These are phyloP conservation scores for Torymus auratus DNA, from an alignment of 2,888 invertebrate genomes.

Conservation along the genomic window DNA sequence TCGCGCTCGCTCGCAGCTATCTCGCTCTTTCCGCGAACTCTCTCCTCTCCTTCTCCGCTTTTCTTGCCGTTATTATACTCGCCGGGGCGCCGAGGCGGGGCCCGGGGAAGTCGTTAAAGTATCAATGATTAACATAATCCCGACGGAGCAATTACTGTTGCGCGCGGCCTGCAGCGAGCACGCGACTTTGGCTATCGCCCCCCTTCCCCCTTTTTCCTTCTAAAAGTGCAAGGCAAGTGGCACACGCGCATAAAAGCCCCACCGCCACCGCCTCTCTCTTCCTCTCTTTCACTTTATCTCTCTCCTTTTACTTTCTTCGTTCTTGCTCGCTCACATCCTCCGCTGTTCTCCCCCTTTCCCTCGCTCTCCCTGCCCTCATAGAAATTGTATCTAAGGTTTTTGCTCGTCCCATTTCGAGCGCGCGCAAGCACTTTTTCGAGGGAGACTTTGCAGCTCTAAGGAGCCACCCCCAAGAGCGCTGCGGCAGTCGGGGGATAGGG, in stretches of 20 bases:
- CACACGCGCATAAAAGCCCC: conserved; percentile 48
- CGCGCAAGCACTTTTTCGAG: conserved; percentile 53
- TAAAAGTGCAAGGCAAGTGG: conserved; percentile 52
- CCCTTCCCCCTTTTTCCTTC: conserved; percentile 6
- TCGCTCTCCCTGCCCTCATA: conserved; percentile 22
- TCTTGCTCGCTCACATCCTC: not conserved
- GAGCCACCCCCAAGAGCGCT: not conserved
- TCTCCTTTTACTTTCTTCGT: conserved; percentile 7
- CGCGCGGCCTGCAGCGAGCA: conserved; percentile 2
- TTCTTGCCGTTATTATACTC: conserved; percentile 50
- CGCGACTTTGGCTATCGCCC: conserved; percentile 46
- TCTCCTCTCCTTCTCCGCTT: conserved; percentile 38
- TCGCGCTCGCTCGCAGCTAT: conserved; percentile 27
- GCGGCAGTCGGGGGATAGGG: not conserved
- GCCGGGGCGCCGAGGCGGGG: conserved; percentile 5
- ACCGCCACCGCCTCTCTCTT: not conserved
- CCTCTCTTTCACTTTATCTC: not conserved
- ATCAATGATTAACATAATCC: conserved; percentile 61
- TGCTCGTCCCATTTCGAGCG: conserved; percentile 41
- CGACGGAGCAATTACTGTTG: conserved; percentile 56
- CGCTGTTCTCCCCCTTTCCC: not conserved
- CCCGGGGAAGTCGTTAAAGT: conserved; percentile 56
- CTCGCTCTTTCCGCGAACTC: conserved; percentile 41
- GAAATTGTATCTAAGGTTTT: conserved; percentile 53
- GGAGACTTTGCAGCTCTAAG: conserved; percentile 22